Evolutionary conservation across 2,113 vertebrate species (phyloP).

Genomic region (Rhineura floridana): DNA sequence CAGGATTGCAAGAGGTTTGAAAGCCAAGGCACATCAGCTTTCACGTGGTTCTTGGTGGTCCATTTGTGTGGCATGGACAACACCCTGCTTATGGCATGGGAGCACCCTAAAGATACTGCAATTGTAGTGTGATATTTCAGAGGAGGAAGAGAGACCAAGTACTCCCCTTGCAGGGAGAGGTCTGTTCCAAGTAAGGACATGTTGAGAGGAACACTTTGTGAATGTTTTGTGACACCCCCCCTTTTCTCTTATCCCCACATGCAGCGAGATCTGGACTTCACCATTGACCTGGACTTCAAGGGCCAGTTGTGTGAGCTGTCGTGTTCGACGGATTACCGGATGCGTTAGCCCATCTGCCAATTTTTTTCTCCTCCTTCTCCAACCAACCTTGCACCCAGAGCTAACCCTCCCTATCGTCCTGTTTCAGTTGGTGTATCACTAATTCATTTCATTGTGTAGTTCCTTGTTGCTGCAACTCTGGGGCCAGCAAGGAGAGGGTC

Average conservation of each 20-base stretch:
- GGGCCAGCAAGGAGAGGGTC: slow-evolving; percentile 16
- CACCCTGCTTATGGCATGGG: too few relatives aligned
- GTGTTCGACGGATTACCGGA: slow-evolving; percentile 91
- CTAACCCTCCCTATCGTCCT: not conserved
- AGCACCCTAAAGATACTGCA: too few relatives aligned
- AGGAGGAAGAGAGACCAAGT: not conserved
- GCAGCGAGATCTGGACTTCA: slow-evolving; percentile 94
- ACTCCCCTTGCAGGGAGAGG: not conserved
- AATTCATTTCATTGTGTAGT: slow-evolving; percentile 5
- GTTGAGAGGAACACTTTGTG: accelerated
- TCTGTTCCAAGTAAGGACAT: not conserved
- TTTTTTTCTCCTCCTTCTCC: slow-evolving; percentile 25
- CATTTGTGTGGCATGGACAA: not conserved
- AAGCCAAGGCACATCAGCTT: not conserved
- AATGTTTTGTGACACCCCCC: too few relatives aligned
- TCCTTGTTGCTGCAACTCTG: slow-evolving; percentile 32
- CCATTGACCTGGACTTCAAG: slow-evolving; percentile 92
- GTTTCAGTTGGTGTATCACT: slow-evolving; percentile 27
- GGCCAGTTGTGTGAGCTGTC: slow-evolving; percentile 92
- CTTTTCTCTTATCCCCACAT: not conserved
- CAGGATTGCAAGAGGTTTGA: not conserved
- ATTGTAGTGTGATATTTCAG: not conserved
- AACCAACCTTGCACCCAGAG: slow-evolving; percentile 24
- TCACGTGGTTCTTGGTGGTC: not conserved
- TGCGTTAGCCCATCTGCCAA: slow-evolving; percentile 77